phyloP scores from a whole-genome alignment of 1,140 invertebrate species.

The Rhopalosiphum padi region DNA sequence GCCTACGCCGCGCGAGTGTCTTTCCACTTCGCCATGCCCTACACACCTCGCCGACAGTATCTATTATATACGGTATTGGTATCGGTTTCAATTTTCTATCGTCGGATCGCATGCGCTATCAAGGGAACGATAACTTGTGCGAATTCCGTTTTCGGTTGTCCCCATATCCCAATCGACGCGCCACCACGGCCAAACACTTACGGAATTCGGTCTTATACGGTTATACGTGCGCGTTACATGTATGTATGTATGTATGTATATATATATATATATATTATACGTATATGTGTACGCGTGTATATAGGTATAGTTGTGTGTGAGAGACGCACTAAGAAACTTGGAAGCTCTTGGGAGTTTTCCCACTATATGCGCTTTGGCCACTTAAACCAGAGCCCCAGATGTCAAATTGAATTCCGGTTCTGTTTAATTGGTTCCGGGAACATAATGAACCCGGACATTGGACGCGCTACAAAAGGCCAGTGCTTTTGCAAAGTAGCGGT shows the following conservation, averaged over 20 bases:
- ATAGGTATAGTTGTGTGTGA: neutral
- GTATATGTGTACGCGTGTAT: neutral
- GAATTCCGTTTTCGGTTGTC: slow-evolving; percentile 36
- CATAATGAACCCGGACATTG: slow-evolving; percentile 31
- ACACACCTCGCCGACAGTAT: neutral
- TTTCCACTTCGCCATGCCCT: neutral
- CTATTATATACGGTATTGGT: slow-evolving; percentile 17
- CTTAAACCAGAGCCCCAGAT: slow-evolving; percentile 7
- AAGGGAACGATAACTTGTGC: slow-evolving; percentile 48
- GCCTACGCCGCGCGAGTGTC: neutral
- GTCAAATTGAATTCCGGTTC: slow-evolving; percentile 42
- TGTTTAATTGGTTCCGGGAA: slow-evolving; percentile 44
- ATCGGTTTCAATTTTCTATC: slow-evolving; percentile 52
- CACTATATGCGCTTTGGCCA: neutral
- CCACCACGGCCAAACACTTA: neutral
- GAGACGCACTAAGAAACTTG: neutral
- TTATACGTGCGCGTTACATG: too few species aligned
- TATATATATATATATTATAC: too few species aligned
- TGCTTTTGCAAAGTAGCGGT: neutral
- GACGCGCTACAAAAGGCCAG: neutral
- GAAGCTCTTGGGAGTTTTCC: slow-evolving; percentile 26
- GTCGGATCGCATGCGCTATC: neutral
- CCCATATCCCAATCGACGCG: neutral
- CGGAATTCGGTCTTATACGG: neutral
- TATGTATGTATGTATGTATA: neutral